Evolutionary conservation across 2,797 vertebrate species (phyloP).

Genomic region (Lepidocolaptes lacrymiger): DNA sequence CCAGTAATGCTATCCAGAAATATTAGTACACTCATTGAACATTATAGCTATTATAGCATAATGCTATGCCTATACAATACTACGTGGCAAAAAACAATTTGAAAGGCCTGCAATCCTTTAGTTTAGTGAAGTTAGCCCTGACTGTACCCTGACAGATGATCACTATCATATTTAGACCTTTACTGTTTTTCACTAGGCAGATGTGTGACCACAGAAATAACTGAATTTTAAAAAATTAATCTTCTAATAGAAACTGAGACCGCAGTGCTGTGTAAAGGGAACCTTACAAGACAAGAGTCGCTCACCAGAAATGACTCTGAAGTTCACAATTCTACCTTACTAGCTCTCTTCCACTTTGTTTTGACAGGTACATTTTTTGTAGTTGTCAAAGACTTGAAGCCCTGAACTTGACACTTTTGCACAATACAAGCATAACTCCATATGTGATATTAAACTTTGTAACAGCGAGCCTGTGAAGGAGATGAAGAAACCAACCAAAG

Average conservation of each 20-base stretch:
- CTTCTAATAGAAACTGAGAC: not conserved
- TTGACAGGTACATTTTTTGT: not conserved
- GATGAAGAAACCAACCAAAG: too few species aligned
- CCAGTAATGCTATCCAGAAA: not conserved
- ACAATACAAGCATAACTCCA: not conserved
- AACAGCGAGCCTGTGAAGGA: too few species aligned
- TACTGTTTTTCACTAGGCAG: not conserved
- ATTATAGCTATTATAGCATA: not conserved
- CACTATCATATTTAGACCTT: not conserved
- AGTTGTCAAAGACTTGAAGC: not conserved
- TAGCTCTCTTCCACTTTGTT: not conserved
- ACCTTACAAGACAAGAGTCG: not conserved
- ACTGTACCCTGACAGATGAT: not conserved
- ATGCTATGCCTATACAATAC: not conserved
- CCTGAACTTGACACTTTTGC: not conserved
- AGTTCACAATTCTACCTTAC: not conserved
- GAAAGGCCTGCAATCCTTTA: not conserved
- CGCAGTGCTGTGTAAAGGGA: not conserved
- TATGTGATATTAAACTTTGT: not conserved
- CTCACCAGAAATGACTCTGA: not conserved
- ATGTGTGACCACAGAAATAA: not conserved
- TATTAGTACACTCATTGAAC: not conserved
- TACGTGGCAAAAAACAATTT: not conserved
- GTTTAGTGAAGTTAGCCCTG: not conserved
- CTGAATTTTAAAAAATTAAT: not conserved